phyloP scores from a whole-genome alignment of 2,113 vertebrate species.

The Grammomys dolichurus region DNA sequence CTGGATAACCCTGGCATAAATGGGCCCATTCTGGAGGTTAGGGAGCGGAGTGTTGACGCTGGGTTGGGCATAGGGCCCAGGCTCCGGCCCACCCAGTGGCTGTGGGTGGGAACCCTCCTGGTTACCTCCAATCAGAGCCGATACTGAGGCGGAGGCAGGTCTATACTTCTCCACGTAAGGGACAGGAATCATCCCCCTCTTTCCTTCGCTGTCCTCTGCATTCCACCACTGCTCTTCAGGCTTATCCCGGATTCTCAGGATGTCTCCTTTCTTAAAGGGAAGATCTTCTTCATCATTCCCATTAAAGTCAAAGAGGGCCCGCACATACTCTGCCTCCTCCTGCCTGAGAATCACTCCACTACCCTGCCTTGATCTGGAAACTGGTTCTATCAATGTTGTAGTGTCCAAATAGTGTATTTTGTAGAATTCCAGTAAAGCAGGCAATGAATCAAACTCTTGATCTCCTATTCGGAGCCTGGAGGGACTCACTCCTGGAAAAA shows the following conservation, averaged over 20 bases:
- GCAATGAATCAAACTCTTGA: conserved; percentile 98
- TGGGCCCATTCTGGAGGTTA: conserved; percentile 99
- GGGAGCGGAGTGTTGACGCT: conserved; percentile 96
- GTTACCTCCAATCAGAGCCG: conserved; percentile 92
- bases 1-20: conserved; percentile 98
- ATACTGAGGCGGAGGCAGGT: conserved; percentile 91
- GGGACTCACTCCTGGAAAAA: conserved; percentile 89
- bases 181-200: conserved; percentile 98
- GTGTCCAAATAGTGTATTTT: conserved; percentile 99
- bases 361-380: conserved; percentile 94
- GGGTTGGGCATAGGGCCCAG: conserved; percentile 99
- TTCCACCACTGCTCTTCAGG: conserved; percentile 99
- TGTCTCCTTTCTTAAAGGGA: conserved; percentile 98
- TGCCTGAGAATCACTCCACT: conserved; percentile 92
- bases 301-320: conserved; percentile 98
- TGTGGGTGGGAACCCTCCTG: conserved; percentile 94
- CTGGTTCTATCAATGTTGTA: conserved; percentile 98
- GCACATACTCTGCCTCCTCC: conserved; percentile 94
- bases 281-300: conserved; percentile 99
- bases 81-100: conserved; percentile 94
- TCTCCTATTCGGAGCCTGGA: conserved; percentile 97
- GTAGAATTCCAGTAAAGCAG: conserved; percentile 98
- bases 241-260: conserved; percentile 96
- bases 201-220: conserved; percentile 95
- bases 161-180: conserved; percentile 99